Evolutionary conservation across 2,113 vertebrate species (phyloP).

Genomic region (Labeo catla): DNA sequence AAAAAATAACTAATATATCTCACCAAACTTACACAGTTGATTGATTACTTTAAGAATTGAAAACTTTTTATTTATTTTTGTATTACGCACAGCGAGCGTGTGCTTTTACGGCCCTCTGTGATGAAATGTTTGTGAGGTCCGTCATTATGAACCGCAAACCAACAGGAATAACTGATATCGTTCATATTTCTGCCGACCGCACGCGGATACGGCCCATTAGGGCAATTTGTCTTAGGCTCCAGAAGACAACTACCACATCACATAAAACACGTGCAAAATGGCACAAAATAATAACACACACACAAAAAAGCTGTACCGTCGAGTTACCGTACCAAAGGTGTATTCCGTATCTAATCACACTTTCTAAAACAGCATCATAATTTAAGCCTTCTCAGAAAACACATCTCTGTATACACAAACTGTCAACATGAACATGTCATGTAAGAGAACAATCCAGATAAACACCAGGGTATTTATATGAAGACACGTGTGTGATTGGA

Average conservation of each 20-base stretch:
- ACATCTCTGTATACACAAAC: neutral
- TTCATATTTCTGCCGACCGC: neutral
- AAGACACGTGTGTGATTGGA: neutral
- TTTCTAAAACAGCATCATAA: neutral
- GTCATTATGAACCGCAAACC: neutral
- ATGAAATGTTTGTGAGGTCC: neutral
- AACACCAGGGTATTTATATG: constrained; percentile 11
- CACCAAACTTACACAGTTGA: no score
- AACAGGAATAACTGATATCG: neutral
- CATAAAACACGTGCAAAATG: no score
- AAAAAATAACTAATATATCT: no score
- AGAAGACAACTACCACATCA: no score
- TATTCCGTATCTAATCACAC: neutral
- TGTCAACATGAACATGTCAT: constrained; percentile 14
- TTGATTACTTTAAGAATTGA: no score
- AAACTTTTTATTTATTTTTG: no score
- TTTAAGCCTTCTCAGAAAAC: neutral
- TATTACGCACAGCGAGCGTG: neutral
- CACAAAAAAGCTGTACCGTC: neutral
- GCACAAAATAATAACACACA: no score
- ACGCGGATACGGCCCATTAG: neutral
- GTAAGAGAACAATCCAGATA: neutral
- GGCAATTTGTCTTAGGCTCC: no score
- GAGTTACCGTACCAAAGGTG: neutral
- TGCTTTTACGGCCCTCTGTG: neutral